phyloP scores from a whole-genome alignment of 2,113 vertebrate species.

The Pontoporia blainvillei region DNA sequence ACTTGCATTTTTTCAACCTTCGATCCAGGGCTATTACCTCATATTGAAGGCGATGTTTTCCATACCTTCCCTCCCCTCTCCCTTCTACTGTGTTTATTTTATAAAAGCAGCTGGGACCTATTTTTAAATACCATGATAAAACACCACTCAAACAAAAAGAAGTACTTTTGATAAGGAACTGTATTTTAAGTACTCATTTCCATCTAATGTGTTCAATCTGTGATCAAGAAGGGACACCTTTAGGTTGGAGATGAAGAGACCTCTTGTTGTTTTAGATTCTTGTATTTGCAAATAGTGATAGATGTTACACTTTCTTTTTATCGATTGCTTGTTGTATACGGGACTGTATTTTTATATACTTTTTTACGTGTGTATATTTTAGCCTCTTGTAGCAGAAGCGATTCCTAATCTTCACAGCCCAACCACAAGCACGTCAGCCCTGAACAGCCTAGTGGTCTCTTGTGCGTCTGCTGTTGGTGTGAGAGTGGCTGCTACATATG shows the following conservation, averaged over 20 bases:
- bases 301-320: neutral
- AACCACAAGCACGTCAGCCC: conserved; percentile 83
- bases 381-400: conserved; percentile 80
- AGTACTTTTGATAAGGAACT: neutral
- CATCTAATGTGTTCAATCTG: neutral
- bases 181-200: neutral
- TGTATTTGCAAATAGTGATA: neutral
- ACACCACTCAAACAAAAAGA: neutral
- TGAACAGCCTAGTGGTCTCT: conserved; percentile 95
- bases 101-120: neutral
- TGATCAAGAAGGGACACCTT: neutral
- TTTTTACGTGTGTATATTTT: conserved; percentile 66
- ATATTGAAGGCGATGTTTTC: neutral
- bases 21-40: neutral
- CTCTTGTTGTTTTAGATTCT: neutral
- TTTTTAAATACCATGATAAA: neutral
- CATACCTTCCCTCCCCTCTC: neutral
- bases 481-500: conserved; percentile 94
- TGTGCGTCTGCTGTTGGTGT: conserved; percentile 95
- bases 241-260: neutral
- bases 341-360: conserved; percentile 11
- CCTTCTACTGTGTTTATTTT: neutral
- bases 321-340: neutral
- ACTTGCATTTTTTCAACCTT: neutral
- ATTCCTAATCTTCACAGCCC: conserved; percentile 78